A percentile compares a stretch with the other conserved stretches of the same genome.
phyloP scores from a whole-genome alignment of 2,797 vertebrate species.

The Pipistrellus pygmaeus region DNA sequence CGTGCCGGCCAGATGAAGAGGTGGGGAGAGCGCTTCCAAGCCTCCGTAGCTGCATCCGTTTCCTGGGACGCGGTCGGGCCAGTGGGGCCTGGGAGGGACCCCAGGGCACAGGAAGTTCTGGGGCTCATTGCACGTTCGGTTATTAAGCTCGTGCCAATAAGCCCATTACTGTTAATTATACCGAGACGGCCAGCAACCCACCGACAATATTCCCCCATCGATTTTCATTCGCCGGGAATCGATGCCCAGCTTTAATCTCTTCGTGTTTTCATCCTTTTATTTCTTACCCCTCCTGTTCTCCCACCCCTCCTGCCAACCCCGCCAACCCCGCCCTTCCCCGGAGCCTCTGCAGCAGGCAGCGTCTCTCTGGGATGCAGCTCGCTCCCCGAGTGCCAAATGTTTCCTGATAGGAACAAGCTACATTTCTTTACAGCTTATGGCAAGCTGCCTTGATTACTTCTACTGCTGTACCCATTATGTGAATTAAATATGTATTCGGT shows the following conservation, averaged over 20 bases:
- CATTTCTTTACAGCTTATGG: constrained; percentile 92
- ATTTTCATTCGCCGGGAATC: constrained; percentile 72
- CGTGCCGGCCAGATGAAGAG: constrained; percentile 80
- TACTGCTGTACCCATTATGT: constrained; percentile 92
- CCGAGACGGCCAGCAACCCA: constrained; percentile 85
- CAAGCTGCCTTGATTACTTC: constrained; percentile 92
- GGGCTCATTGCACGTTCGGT: constrained; percentile 83
- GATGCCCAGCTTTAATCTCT: constrained; percentile 44
- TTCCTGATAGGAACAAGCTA: constrained; percentile 86
- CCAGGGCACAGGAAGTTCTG: constrained; percentile 68
- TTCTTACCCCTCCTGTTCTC: not conserved
- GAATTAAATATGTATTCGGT: constrained; percentile 93
- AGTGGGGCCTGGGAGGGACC: not conserved
- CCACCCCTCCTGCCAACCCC: not conserved
- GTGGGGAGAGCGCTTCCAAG: not conserved
- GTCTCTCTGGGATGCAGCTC: constrained; percentile 76
- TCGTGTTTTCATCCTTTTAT: not conserved
- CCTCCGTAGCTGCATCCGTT: not conserved
- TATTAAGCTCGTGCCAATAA: constrained; percentile 85
- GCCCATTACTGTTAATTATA: constrained; percentile 89
- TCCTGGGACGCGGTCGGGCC: not conserved
- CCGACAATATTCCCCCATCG: constrained; percentile 81
- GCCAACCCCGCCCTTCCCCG: not conserved
- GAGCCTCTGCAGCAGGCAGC: not conserved
- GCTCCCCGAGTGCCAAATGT: constrained; percentile 85